Evolutionary conservation across 1,140 invertebrate genomes (phyloP), one percentile per base, ranked within the genome.

Genomic region (Macrosteles quadrilineatus): DNA sequence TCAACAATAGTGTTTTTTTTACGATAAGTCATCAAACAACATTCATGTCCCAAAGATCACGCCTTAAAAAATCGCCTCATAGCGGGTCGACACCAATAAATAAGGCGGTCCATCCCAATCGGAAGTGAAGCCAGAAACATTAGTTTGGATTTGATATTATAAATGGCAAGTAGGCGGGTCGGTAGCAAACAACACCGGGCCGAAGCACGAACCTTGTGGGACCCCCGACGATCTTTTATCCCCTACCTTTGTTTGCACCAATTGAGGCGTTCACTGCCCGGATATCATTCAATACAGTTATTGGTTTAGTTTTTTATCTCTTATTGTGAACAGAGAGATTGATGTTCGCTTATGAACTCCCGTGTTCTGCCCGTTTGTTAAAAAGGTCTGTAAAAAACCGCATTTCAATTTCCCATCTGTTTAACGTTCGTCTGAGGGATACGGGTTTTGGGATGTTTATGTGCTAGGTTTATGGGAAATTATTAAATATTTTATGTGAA

Each of bases 261-360:
- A 50, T 50, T 50, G 47, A 50, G 47, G 47, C 47, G 47, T 50
- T 9, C 47, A 50, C 47, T 50, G 47, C 47, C n/a, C 47, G 47
- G 47, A 50, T 50, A 50, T 50, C 47, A 50, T 50, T 50, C 47
- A 50, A 50, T 50, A 50, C 47, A 50, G 47, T 50, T 50, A 50
- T 50, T 50, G 47, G 47, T 50, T 50, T 50, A 50, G 47, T 50
- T 50, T 50, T 50, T 50, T 50, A 50, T 50, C 47, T 21, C 47
- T 17, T 21, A 50, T 50, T 50, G 47, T 50, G 47, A 50, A n/a
- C 21, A 4, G 47, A n/a, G n/a, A 50, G 47, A 50, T 50, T 50
- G 47, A 50, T 50, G 47, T n/a, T 21, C 47, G 21, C 47, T 3
- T 50, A 50, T 50, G 47, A 50, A 50, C 47, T 50, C 47, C n/a